phyloP scores from a whole-genome alignment of 2,113 vertebrate species.

The Benitochromis conjunctus region DNA sequence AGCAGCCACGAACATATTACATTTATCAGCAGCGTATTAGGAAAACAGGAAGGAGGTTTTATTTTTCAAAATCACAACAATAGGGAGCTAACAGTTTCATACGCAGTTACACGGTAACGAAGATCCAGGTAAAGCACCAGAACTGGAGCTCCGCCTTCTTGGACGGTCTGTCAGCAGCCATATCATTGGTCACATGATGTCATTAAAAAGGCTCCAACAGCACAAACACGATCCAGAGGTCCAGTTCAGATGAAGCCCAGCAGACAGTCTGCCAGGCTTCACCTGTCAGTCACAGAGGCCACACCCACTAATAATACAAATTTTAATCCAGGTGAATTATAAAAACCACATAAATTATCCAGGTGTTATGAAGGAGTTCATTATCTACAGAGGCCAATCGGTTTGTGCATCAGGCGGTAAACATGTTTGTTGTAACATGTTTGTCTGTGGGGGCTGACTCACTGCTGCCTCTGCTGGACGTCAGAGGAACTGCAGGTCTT shows the following conservation, averaged over 20 bases:
- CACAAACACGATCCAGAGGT: neutral
- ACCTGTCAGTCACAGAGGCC: neutral
- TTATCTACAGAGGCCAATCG: fast-evolving
- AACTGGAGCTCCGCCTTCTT: neutral
- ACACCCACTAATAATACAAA: neutral
- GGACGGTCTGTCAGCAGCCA: fast-evolving
- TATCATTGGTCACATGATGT: neutral
- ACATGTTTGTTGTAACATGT: neutral
- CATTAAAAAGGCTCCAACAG: neutral
- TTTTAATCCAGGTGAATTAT: neutral
- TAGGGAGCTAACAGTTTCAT: neutral
- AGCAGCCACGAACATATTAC: neutral
- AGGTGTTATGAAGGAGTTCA: neutral
- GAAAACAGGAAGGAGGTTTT: neutral
- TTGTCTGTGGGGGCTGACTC: fast-evolving
- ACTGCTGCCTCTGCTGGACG: neutral
- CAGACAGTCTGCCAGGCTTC: neutral
- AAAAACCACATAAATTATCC: fast-evolving
- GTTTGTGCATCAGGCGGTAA: neutral
- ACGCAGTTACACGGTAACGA: neutral
- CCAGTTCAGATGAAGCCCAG: neutral
- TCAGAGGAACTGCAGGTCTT: neutral
- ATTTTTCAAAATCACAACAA: neutral
- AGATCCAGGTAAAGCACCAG: neutral
- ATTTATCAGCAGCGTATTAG: neutral